A percentile compares a stretch with the other conserved stretches of the same genome.
phyloP scores from a whole-genome alignment of 2,888 invertebrate species.

The Iphiclides podalirius region DNA sequence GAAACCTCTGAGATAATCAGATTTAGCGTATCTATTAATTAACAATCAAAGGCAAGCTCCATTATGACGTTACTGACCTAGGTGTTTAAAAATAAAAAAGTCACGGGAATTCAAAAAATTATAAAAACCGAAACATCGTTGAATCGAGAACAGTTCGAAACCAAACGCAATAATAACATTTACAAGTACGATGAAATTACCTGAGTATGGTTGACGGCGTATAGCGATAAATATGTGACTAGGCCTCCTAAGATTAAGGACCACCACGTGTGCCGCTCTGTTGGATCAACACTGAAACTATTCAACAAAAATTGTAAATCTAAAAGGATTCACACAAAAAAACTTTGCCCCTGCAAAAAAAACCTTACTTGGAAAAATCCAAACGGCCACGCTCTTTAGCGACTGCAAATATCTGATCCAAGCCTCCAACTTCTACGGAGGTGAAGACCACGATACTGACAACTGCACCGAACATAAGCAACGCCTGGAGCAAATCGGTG shows the following conservation, averaged over 20 bases:
- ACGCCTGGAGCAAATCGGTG: slow-evolving; percentile 91
- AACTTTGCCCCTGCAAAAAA: not conserved
- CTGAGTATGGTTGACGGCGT: slow-evolving; percentile 93
- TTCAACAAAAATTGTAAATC: slow-evolving; percentile 5
- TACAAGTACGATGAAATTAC: too few species aligned
- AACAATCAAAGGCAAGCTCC: too few species aligned
- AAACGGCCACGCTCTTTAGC: slow-evolving; percentile 86
- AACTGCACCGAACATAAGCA: slow-evolving; percentile 91
- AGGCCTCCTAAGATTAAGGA: slow-evolving; percentile 89
- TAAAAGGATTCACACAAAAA: too few species aligned
- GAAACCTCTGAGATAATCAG: too few species aligned
- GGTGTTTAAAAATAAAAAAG: too few species aligned
- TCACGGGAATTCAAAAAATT: too few species aligned
- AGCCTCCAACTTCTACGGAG: slow-evolving; percentile 83
- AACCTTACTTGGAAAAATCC: slow-evolving; percentile 83
- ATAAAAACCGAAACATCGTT: too few species aligned
- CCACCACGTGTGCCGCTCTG: slow-evolving; percentile 91
- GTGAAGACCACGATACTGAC: slow-evolving; percentile 89
- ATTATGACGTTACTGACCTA: too few species aligned
- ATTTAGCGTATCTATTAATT: too few species aligned
- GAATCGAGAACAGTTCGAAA: too few species aligned
- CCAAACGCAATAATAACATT: too few species aligned
- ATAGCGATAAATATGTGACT: slow-evolving; percentile 88
- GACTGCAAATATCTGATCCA: slow-evolving; percentile 84
- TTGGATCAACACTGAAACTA: slow-evolving; percentile 89